These are phyloP conservation scores for Nesidiocoris tenuis DNA, from an alignment of 2,888 invertebrate species.

Conservation along the genomic window DNA sequence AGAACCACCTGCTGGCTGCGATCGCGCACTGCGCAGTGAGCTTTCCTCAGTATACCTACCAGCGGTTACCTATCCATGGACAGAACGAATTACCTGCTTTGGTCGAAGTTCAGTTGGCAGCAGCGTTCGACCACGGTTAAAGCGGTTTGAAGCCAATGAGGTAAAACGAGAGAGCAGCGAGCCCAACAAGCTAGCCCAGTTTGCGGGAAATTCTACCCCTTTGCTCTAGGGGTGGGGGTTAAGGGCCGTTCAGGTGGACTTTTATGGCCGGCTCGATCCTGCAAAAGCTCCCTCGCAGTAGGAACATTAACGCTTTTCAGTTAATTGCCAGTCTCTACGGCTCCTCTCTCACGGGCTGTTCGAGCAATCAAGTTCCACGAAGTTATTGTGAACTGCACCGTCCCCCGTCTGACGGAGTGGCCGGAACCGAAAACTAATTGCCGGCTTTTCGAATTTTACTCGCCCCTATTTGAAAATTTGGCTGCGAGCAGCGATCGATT, in stretches of 20 bases:
- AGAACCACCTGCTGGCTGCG: too few relatives aligned
- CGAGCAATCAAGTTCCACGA: constrained; percentile 10
- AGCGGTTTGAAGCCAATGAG: not conserved
- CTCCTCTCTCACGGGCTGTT: not conserved
- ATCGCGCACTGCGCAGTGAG: too few relatives aligned
- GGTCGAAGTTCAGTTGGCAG: too few relatives aligned
- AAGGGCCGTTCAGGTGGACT: not conserved
- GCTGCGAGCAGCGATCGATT: too few relatives aligned
- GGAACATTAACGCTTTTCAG: constrained; percentile 37
- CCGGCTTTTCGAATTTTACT: too few relatives aligned
- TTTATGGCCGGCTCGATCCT: not conserved
- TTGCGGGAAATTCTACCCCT: too few relatives aligned
- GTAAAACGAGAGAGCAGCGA: not conserved
- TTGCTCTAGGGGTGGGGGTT: not conserved
- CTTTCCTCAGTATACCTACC: too few relatives aligned
- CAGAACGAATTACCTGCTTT: too few relatives aligned
- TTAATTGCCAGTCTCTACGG: constrained; percentile 25
- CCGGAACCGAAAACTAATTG: not conserved
- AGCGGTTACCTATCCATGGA: too few relatives aligned
- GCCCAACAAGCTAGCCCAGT: too few relatives aligned
- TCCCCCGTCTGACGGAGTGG: too few relatives aligned
- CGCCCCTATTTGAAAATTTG: too few relatives aligned
- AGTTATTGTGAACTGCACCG: constrained; percentile 21
- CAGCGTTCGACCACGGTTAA: not conserved
- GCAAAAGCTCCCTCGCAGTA: not conserved